Base-by-base conservation (phyloP, 2,888 invertebrate genomes). In the Hedya salicella region DNA sequence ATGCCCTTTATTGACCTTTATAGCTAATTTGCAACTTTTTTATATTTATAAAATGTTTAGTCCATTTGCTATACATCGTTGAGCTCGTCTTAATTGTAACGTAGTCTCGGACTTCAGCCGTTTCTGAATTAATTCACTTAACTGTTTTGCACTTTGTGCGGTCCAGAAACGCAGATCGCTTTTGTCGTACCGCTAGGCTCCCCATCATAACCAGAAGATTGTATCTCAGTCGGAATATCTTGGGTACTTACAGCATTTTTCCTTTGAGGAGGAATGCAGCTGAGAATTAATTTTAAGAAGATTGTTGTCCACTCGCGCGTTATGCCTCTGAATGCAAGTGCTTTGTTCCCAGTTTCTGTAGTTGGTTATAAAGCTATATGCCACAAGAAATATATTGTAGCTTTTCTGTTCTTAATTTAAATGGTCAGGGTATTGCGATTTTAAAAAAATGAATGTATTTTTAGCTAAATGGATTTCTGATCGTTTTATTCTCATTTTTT, bases 221-320 rank as follows among this genome's bases (percentile, higher is more conserved):
- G 16, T 11, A 57, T n/a, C 9, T 46, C 32, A 3, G 0, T n/a
- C n/a, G n/a, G 30, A 32, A 36, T 36, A 5, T n/a, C 6, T 6
- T 8, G 5, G 0, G 48, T 5, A 21, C 30, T 57, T 57, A 57
- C 8, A 0, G 19, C 13, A 30, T 57, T 57, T 46, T 71, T 68
- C 50, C 40, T 53, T 21, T 49, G 60, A 70, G 69, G 68, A 70
- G 73, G 73, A 73, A 32, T 49, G 8, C 49, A n/a, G 72, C 71
- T 75, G 72, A 66, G 75, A 71, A 78, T 80, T 79, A 79, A 80
- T 78, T 80, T 74, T 78, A 81, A 78, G 77, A 74, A 77, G 77
- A 80, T 79, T 78, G 74, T 72, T 69, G 72, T 73, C 75, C 74
- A 73, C 73, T 74, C 73, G 72, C 65, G 77, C 74, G 67, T 59